Conservation (phyloP, 2,797 vertebrate genomes). For the Coreius guichenoti region DNA sequence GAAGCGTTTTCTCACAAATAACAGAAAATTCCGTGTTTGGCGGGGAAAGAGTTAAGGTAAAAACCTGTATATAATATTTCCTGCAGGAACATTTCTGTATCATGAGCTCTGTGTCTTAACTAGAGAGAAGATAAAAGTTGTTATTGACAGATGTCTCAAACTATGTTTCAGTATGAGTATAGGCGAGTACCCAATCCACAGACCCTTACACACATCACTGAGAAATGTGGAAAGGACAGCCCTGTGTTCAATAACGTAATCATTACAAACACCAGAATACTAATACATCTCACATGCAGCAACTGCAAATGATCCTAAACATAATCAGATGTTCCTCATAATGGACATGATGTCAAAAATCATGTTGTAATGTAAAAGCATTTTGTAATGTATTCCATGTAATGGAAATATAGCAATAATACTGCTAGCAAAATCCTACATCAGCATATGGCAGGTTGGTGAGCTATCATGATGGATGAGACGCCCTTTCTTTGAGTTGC, state of each 20-base stretch:
- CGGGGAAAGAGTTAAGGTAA: too few relatives aligned
- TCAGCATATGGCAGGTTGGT: background rate
- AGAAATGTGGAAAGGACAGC: background rate
- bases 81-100: background rate
- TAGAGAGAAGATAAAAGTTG: background rate
- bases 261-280: background rate
- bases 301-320: background rate
- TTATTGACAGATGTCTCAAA: constrained; percentile 34
- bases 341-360: constrained; percentile 8
- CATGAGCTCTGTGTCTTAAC: background rate
- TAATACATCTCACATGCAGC: constrained; percentile 17
- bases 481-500: background rate
- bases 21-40: too few relatives aligned
- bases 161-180: background rate
- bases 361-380: background rate
- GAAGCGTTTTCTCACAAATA: too few relatives aligned
- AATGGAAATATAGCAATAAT: background rate
- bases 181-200: background rate
- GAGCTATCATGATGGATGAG: background rate
- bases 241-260: background rate
- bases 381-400: constrained; percentile 2
- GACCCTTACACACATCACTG: background rate
- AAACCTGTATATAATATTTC: background rate
- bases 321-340: constrained; percentile 5
- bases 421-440: background rate